Evolutionary conservation across 2,113 vertebrate species (phyloP).

Genomic region (Scolopax mira): DNA sequence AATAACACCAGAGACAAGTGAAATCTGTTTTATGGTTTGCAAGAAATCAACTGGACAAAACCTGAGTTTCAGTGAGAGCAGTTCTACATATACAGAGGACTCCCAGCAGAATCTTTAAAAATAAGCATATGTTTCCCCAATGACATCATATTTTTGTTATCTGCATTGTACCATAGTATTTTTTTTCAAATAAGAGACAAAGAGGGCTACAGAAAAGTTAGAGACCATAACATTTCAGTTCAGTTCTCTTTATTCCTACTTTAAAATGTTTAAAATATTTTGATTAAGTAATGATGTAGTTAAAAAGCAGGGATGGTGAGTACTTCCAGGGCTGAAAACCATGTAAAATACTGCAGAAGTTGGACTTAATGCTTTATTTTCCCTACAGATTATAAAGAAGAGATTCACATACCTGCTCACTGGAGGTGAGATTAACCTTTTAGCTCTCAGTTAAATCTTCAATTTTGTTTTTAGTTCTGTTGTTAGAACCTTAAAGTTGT

Average conservation of each 20-base stretch:
- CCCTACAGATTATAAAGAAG: neutral
- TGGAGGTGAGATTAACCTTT: neutral
- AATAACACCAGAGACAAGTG: conserved; percentile 70
- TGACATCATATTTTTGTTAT: conserved; percentile 72
- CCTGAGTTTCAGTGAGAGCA: conserved; percentile 69
- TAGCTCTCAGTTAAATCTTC: neutral
- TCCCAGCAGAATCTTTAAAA: conserved; percentile 82
- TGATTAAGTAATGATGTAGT: conserved; percentile 18
- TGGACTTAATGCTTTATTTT: neutral
- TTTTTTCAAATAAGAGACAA: conserved; percentile 50
- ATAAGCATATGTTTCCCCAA: conserved; percentile 77
- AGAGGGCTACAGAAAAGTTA: conserved; percentile 55
- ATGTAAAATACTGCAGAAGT: neutral
- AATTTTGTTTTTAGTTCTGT: neutral
- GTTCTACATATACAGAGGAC: conserved; percentile 71
- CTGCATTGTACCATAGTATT: conserved; percentile 45
- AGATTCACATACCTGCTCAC: neutral
- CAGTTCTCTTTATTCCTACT: conserved; percentile 38
- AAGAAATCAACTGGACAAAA: conserved; percentile 80
- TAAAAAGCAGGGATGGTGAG: neutral
- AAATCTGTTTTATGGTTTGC: conserved; percentile 82
- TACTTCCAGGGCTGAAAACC: conserved; percentile 10
- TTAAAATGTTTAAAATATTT: conserved; percentile 39
- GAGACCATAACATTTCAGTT: conserved; percentile 24
- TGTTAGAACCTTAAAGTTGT: neutral